Conservation (phyloP, 2,888 invertebrate species). For the Leptinotarsa rubiginosa region DNA sequence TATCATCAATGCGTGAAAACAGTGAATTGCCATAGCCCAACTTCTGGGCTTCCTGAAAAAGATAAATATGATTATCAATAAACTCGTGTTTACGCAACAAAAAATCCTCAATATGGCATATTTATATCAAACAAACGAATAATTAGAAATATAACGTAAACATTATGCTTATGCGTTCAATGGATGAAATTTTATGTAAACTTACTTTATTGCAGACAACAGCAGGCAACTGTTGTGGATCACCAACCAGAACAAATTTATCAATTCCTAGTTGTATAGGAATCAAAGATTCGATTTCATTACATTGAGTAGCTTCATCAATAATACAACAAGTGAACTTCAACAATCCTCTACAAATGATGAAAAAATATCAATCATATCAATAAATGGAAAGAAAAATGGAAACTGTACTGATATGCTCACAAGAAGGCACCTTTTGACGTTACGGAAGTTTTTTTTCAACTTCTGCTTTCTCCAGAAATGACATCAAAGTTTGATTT, state of each 20-base stretch:
- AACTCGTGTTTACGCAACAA: no score
- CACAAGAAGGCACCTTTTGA: no score
- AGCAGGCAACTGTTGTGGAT: conserved; percentile 87
- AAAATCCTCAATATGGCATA: no score
- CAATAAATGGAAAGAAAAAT: no score
- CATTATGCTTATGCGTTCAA: no score
- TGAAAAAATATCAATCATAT: neutral
- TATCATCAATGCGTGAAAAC: conserved; percentile 78
- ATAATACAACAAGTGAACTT: conserved; percentile 76
- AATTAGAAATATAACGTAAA: no score
- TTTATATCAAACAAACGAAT: no score
- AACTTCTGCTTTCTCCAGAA: no score
- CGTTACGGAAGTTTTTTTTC: no score
- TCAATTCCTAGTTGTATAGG: conserved; percentile 82
- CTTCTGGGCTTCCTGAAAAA: conserved; percentile 74
- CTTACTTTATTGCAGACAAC: conserved; percentile 80
- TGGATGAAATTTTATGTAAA: neutral
- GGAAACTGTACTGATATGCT: no score
- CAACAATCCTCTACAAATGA: conserved; percentile 44
- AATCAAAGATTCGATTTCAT: conserved; percentile 84
- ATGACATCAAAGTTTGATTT: no score
- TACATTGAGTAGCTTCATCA: conserved; percentile 90
- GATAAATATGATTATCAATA: no score
- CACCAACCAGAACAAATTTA: conserved; percentile 85
- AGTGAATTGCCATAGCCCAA: conserved; percentile 80